Base-by-base conservation (phyloP, 2,888 invertebrate species). In the Herminia tarsipennalis region DNA sequence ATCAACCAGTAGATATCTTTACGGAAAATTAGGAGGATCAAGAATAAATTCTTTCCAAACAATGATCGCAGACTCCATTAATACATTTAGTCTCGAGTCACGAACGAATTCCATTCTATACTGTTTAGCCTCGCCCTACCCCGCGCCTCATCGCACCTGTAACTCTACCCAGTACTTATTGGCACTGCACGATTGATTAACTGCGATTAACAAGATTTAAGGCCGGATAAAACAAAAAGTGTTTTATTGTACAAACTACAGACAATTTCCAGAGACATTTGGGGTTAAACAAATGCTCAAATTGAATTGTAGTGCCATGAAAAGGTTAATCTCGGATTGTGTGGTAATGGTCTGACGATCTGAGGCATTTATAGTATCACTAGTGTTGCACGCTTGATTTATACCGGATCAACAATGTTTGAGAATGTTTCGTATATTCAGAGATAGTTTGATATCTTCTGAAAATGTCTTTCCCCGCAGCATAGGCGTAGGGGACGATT, bases 191-290 rank as follows among this genome's bases (percentile, higher is more conserved):
- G 30, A 41, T 47, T 54, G 58, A 61, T 58, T 45, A 49, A 52
- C 30, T 24, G 20, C 42, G 1, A 37, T 46, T 50, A 44, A 35
- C 6, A 46, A 54, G 48, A 54, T 58, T 36, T 58, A 61, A 16
- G 9, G 21, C 4, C 4, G 18, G n/a, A 24, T 56, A 29, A 54
- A 54, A 49, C 12, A 37, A 37, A 45, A n/a, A n/a, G n/a, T 29
- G 42, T 53, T 58, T 54, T 42, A 41, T 47, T 41, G 29, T 30
- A 32, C 14, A 18, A 42, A 20, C 36, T 37, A 46, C 29, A 41
- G 37, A 45, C 32, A 56, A 59, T 38, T 48, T 18, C 48, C 10
- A 53, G 48, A 59, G 63, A 44, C 24, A 36, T 35, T 21, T 28
- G 10, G 10, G 6, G 18, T 35, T 38, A 38, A 41, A 17, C 18